Evolutionary conservation across 2,113 vertebrate genomes (phyloP).

Genomic region (Eira barbara): DNA sequence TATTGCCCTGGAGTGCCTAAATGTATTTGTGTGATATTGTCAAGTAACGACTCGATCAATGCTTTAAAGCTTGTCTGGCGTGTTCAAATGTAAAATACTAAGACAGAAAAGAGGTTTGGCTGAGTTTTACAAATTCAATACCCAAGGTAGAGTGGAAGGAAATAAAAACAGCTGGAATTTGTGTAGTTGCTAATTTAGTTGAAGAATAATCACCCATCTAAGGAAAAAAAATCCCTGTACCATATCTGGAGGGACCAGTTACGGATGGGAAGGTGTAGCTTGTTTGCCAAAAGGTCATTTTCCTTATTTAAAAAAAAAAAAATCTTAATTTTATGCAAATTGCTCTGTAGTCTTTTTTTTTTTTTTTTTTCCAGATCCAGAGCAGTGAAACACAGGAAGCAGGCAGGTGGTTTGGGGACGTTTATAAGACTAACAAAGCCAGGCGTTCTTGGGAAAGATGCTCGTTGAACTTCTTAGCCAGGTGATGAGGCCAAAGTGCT

Average conservation of each 20-base stretch:
- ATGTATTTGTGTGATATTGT: conserved; percentile 8
- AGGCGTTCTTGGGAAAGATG: neutral
- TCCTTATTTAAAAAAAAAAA: neutral
- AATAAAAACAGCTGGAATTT: conserved; percentile 39
- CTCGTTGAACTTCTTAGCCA: neutral
- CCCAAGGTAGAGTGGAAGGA: neutral
- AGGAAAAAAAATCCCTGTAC: conserved; percentile 17
- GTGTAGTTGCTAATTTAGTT: conserved; percentile 37
- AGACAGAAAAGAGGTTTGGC: conserved; percentile 29
- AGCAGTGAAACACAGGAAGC: neutral
- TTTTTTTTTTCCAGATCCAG: neutral
- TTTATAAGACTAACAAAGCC: neutral
- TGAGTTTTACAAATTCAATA: conserved; percentile 49
- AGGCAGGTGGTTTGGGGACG: neutral
- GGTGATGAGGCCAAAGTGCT: neutral
- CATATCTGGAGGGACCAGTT: neutral
- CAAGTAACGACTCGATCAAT: neutral
- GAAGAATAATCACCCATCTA: conserved; percentile 22
- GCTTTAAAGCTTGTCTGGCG: conserved; percentile 9
- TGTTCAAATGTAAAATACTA: conserved; percentile 56
- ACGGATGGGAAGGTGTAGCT: neutral
- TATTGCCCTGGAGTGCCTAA: neutral
- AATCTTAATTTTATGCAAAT: conserved; percentile 15
- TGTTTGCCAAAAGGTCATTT: conserved; percentile 42
- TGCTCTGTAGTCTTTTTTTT: neutral